Percentiles rank a stretch among this genome's conserved stretches.
These are phyloP conservation scores for Dastarcus helophoroides DNA, from an alignment of 2,888 invertebrate genomes.

Conservation along the genomic window DNA sequence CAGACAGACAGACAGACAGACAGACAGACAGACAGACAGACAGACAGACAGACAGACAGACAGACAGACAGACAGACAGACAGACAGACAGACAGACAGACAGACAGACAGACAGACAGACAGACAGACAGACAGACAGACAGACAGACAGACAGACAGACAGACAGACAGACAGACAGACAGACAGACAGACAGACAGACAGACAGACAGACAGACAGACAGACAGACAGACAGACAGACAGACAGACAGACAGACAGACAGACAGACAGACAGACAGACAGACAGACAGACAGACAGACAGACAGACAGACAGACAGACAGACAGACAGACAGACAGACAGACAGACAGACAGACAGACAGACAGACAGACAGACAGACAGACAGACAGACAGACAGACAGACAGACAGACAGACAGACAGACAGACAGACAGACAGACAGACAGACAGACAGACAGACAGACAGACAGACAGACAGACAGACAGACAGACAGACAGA, in stretches of 20 bases:
- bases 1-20: slow-evolving; percentile 28
- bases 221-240: slow-evolving; percentile 16
- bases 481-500: background rate
- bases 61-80: slow-evolving; percentile 17
- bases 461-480: background rate
- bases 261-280: slow-evolving; percentile 6
- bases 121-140: slow-evolving; percentile 17
- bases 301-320: slow-evolving; percentile 5
- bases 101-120: slow-evolving; percentile 19
- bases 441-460: background rate
- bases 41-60: slow-evolving; percentile 16
- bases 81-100: slow-evolving; percentile 18
- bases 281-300: slow-evolving; percentile 8
- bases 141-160: slow-evolving; percentile 17
- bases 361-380: slow-evolving; percentile 5
- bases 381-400: slow-evolving; percentile 5
- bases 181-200: slow-evolving; percentile 18
- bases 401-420: slow-evolving; percentile 2
- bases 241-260: slow-evolving; percentile 11
- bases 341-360: slow-evolving; percentile 5
- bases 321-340: slow-evolving; percentile 5
- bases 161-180: slow-evolving; percentile 17
- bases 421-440: background rate
- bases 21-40: slow-evolving; percentile 17
- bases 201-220: slow-evolving; percentile 18